These are phyloP conservation scores for Philereme vetulata DNA, from an alignment of 2,888 invertebrate species.

Conservation along the genomic window DNA sequence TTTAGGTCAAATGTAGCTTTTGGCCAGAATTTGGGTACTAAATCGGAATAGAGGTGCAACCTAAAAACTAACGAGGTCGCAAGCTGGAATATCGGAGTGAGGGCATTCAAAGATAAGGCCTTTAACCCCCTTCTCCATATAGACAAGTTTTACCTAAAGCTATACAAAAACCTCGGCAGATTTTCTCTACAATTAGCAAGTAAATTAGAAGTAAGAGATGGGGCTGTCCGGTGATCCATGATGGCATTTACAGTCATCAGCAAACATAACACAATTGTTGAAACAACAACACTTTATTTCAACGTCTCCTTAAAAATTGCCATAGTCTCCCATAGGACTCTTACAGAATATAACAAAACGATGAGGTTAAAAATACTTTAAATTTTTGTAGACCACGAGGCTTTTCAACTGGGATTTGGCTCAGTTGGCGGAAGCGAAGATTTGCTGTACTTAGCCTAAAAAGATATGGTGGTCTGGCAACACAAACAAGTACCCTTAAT, in stretches of 20 bases:
- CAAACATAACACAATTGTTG: constrained; percentile 12
- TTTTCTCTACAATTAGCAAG: background rate
- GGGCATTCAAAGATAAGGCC: background rate
- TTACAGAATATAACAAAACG: constrained; percentile 18
- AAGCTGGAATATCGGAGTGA: constrained; percentile 7
- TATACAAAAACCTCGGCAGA: background rate
- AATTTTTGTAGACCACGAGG: constrained; percentile 19
- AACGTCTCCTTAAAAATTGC: constrained; percentile 21
- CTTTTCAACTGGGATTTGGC: constrained; percentile 16
- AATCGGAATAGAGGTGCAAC: constrained; percentile 15
- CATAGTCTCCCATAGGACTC: constrained; percentile 21
- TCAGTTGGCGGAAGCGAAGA: background rate
- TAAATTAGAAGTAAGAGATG: background rate
- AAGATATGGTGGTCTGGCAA: too few relatives aligned
- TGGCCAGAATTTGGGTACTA: constrained; percentile 3
- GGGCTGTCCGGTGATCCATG: background rate
- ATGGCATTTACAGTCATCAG: constrained; percentile 14
- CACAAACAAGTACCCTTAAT: too few relatives aligned
- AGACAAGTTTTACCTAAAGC: background rate
- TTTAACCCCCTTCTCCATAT: background rate
- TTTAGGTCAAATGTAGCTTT: constrained; percentile 23
- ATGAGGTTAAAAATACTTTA: constrained; percentile 20
- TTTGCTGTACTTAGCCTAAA: background rate
- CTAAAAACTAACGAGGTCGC: constrained; percentile 6
- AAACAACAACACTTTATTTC: constrained; percentile 19